phyloP scores from a whole-genome alignment of 2,797 vertebrate species.

The Amblyopsis hoosieri region DNA sequence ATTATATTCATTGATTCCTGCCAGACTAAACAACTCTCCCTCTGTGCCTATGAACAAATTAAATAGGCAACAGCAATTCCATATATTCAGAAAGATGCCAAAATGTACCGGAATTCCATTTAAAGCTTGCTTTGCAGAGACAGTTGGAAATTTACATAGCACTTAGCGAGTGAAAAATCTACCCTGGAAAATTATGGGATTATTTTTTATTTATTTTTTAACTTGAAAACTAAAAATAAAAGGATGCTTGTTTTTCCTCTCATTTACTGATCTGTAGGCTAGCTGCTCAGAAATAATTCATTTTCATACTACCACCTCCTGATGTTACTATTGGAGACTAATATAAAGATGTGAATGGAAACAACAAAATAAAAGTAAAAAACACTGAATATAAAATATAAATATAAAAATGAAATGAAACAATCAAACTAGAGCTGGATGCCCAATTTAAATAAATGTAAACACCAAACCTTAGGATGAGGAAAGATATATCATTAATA shows the following conservation, averaged over 20 bases:
- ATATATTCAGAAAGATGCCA: constrained; percentile 46
- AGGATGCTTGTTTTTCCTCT: constrained; percentile 40
- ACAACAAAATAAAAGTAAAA: constrained; percentile 11
- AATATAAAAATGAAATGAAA: not conserved
- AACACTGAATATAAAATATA: too few relatives aligned
- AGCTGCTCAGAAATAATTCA: constrained; percentile 31
- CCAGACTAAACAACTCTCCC: constrained; percentile 53
- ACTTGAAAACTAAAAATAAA: constrained; percentile 38
- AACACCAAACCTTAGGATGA: too few relatives aligned
- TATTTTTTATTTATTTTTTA: constrained; percentile 37
- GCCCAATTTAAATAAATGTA: too few relatives aligned
- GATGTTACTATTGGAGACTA: constrained; percentile 42
- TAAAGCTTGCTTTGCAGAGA: constrained; percentile 36
- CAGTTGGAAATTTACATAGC: constrained; percentile 32
- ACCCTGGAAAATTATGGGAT: constrained; percentile 42
- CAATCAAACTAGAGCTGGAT: too few relatives aligned
- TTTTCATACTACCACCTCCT: constrained; percentile 33
- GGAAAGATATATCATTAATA: too few relatives aligned
- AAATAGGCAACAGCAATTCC: constrained; percentile 54
- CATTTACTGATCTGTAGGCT: constrained; percentile 11
- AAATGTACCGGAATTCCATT: constrained; percentile 30
- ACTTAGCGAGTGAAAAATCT: constrained; percentile 42
- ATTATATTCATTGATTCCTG: constrained; percentile 65
- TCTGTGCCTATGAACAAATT: constrained; percentile 53
- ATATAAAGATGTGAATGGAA: constrained; percentile 46